phyloP scores from a whole-genome alignment of 2,797 vertebrate genomes.

The Dendrocincla fuliginosa region DNA sequence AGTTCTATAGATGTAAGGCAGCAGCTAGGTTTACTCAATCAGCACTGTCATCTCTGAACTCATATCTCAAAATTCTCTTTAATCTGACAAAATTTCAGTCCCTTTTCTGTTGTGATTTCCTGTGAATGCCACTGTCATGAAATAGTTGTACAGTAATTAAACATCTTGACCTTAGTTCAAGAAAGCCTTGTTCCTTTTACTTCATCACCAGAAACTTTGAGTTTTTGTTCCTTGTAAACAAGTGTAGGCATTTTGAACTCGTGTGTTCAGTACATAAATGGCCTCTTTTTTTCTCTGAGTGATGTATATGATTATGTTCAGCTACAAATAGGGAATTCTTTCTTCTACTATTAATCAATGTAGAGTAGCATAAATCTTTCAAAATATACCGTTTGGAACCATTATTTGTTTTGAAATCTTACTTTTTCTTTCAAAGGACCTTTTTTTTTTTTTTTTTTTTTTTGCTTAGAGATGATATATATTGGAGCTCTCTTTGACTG shows the following conservation, averaged over 20 bases:
- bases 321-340: background rate
- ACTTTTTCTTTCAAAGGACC: background rate
- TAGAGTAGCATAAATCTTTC: background rate
- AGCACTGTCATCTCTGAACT: background rate
- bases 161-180: background rate
- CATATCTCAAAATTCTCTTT: background rate
- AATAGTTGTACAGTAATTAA: background rate
- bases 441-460: background rate
- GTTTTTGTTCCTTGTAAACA: background rate
- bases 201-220: background rate
- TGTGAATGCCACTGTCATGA: background rate
- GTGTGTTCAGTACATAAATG: background rate
- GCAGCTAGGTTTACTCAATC: background rate
- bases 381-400: background rate
- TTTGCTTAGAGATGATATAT: rapidly evolving
- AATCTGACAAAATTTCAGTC: background rate
- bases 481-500: background rate
- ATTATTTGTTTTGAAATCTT: background rate
- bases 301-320: background rate
- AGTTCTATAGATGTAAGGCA: background rate
- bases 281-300: background rate
- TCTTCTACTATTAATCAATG: background rate
- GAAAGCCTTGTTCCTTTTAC: background rate
- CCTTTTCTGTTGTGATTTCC: background rate
- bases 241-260: background rate